Evolutionary conservation across 1,140 invertebrate genomes (phyloP), one percentile per base, ranked within the genome.

Genomic region (Megalopta genalis): DNA sequence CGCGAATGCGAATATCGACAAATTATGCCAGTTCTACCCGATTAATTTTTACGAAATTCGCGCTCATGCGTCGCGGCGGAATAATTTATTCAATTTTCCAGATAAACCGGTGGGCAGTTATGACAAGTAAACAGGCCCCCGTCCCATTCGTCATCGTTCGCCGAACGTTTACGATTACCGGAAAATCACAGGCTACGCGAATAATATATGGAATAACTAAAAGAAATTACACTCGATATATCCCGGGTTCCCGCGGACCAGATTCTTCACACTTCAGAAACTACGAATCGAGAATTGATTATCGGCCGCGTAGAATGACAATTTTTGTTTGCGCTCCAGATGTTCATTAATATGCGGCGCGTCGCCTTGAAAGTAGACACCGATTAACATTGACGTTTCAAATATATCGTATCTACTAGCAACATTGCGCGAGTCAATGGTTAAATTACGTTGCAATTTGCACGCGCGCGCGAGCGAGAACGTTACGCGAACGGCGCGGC

Each of bases 371-470:
- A 67, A 39, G 18, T 27, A 18, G 54, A 57, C 16, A 12, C 39
- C 14, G 49, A 75, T 75, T 23, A 75, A 75, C 54, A 75, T 37
- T 27, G 32, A 32, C 25, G 23, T 18, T 0, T 27, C 12, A 25
- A n/a, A n/a, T n/a, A 27, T 54, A 54, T 65, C 16, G 6, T 42
- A 42, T 75, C 32, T 10, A 1, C 16, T 14, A 14, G 37, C 23
- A 42, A 71, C 18, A 37, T 37, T 18, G 60, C 37, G n/a, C 37
- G n/a, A 70, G 21, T 70, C 42, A 37, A 74, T 65, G 27, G 25
- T n/a, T n/a, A 74, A 65, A 37, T 52, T 27, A n/a, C n/a, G 4
- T 64, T n/a, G 3, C 6, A 16, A 65, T 37, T 10, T 21, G 21
- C 65, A 21, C 27, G 32, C 21, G 12, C 1, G 16, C 57, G 39